A percentile compares a stretch with the other conserved stretches of the same genome.
Conservation (phyloP, 2,113 vertebrate species). For the Setophaga kirtlandii region DNA sequence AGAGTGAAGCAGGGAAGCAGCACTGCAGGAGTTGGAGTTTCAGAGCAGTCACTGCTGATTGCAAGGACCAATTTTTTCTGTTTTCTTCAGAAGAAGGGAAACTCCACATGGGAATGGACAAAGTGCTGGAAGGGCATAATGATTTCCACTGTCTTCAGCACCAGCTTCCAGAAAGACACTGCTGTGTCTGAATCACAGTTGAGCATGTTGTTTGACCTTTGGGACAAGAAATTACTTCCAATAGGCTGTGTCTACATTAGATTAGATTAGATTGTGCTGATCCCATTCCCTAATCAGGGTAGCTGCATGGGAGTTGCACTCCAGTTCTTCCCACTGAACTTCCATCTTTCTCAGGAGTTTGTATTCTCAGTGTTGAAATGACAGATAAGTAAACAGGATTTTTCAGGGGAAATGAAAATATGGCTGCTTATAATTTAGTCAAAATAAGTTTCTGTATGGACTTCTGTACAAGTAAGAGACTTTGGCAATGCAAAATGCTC, state of each 20-base stretch:
- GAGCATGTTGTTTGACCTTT: not conserved
- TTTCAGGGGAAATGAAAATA: not conserved
- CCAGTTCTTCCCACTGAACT: not conserved
- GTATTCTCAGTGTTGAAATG: not conserved
- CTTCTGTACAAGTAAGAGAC: not conserved
- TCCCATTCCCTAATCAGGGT: not conserved
- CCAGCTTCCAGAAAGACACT: not conserved
- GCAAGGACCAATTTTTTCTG: not conserved
- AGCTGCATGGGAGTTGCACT: not conserved
- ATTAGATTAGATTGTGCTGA: not conserved
- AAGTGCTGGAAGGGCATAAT: not conserved
- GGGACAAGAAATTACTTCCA: not conserved
- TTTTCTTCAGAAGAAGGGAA: not conserved
- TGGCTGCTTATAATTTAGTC: not conserved
- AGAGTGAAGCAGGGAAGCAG: not conserved
- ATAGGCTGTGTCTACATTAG: not conserved
- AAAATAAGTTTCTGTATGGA: not conserved
- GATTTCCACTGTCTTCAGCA: not conserved
- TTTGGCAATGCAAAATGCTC: not conserved
- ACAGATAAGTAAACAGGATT: not conserved
- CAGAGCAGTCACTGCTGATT: not conserved
- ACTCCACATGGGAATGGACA: not conserved
- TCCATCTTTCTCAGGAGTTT: not conserved
- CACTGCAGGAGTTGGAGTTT: not conserved
- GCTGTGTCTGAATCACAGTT: not conserved